Evolutionary conservation across 2,113 vertebrate species (phyloP).

Genomic region (Hucho hucho): DNA sequence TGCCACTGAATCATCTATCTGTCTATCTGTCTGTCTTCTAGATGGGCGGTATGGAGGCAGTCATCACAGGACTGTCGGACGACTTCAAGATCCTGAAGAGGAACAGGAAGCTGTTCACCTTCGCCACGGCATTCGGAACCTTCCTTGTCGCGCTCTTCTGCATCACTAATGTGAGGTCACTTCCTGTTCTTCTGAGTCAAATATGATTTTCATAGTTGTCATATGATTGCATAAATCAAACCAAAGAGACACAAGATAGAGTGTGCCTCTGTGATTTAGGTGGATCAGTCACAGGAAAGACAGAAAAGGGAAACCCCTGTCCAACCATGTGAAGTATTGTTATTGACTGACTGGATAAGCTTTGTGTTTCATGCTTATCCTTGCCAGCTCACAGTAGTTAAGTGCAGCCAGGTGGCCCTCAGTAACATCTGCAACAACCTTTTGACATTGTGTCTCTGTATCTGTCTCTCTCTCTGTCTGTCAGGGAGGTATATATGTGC

Average conservation of each 20-base stretch:
- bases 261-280: no score
- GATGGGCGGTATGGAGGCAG: constrained; percentile 99
- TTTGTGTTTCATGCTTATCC: background rate
- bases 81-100: constrained; percentile 92
- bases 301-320: background rate
- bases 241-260: no score
- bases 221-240: no score
- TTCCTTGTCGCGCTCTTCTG: constrained; percentile 90
- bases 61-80: constrained; percentile 94
- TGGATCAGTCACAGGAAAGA: no score
- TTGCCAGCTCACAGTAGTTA: background rate
- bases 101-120: constrained; percentile 92
- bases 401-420: no score
- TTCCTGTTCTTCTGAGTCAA: background rate
- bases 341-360: background rate
- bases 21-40: constrained; percentile 47
- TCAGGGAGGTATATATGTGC: constrained; percentile 94
- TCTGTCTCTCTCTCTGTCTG: background rate
- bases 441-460: background rate
- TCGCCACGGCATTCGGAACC: constrained; percentile 83
- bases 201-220: no score
- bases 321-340: background rate
- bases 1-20: background rate
- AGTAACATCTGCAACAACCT: background rate
- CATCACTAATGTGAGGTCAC: constrained; percentile 89